Percentiles rank a stretch among this genome's conserved stretches.
Conservation (phyloP, 2,888 invertebrate genomes). For the Cantharis rufa region DNA sequence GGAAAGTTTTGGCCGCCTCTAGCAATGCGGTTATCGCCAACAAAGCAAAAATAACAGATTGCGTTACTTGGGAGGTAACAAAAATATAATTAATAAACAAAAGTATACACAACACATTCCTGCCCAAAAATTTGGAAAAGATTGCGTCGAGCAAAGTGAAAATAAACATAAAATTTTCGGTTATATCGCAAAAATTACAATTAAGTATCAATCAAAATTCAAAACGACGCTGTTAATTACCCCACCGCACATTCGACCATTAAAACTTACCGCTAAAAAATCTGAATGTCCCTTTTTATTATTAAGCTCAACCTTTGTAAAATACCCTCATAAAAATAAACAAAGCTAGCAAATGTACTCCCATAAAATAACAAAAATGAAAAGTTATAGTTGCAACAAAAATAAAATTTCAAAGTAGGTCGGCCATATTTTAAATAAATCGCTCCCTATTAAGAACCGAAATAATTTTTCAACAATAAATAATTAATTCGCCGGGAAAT, state of each 20-base stretch:
- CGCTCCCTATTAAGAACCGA: not conserved
- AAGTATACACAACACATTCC: conserved; percentile 5
- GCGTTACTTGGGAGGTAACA: conserved; percentile 25
- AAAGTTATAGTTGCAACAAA: not conserved
- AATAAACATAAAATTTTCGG: not conserved
- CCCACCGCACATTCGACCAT: not conserved
- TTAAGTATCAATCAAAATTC: not conserved
- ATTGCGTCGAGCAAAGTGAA: not conserved
- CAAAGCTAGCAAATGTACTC: not conserved
- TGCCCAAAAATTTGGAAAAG: not conserved
- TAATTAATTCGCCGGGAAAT: not conserved
- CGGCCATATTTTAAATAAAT: not conserved
- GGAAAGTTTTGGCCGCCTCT: conserved; percentile 33
- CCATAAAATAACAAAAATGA: conserved; percentile 1
- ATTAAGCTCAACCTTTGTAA: not conserved
- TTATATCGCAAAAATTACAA: not conserved
- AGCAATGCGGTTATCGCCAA: conserved; percentile 30
- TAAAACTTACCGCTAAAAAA: not conserved
- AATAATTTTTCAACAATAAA: not conserved
- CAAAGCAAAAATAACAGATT: conserved; percentile 35
- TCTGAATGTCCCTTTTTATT: not conserved
- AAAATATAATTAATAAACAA: conserved; percentile 17
- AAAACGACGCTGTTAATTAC: not conserved
- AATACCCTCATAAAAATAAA: not conserved
- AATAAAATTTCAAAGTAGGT: not conserved